A percentile compares a stretch with the other conserved stretches of the same genome.
These are phyloP conservation scores for Aphis craccivora DNA, from an alignment of 1,140 invertebrate genomes.

Conservation along the genomic window DNA sequence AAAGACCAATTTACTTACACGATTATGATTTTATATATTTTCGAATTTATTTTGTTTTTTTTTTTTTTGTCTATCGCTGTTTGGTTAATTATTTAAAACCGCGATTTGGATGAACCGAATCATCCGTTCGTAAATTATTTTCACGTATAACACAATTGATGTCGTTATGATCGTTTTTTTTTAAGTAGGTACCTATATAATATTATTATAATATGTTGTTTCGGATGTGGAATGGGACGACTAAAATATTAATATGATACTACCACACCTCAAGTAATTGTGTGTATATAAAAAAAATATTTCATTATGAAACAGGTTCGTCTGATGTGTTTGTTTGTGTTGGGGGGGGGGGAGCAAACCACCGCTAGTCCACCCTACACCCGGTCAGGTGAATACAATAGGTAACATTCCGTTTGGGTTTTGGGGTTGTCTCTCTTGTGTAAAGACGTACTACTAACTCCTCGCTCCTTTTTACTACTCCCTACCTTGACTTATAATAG, in stretches of 20 bases:
- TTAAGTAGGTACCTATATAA: background rate
- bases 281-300: background rate
- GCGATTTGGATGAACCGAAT: background rate
- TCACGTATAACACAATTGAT: background rate
- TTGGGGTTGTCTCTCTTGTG: conserved; percentile 23
- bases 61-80: background rate
- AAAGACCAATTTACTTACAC: background rate
- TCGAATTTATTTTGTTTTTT: background rate
- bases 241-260: conserved; percentile 5
- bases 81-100: background rate
- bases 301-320: conserved; percentile 27
- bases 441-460: background rate
- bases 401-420: conserved; percentile 29
- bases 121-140: background rate
- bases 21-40: too few species aligned
- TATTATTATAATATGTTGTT: background rate
- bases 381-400: conserved; percentile 43
- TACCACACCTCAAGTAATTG: background rate
- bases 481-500: background rate
- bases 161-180: background rate
- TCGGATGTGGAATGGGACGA: background rate
- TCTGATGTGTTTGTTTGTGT: background rate
- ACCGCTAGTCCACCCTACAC: background rate
- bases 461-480: background rate
- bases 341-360: background rate